Conservation (phyloP, 2,888 invertebrate species). For the Himalopsyche anomala region DNA sequence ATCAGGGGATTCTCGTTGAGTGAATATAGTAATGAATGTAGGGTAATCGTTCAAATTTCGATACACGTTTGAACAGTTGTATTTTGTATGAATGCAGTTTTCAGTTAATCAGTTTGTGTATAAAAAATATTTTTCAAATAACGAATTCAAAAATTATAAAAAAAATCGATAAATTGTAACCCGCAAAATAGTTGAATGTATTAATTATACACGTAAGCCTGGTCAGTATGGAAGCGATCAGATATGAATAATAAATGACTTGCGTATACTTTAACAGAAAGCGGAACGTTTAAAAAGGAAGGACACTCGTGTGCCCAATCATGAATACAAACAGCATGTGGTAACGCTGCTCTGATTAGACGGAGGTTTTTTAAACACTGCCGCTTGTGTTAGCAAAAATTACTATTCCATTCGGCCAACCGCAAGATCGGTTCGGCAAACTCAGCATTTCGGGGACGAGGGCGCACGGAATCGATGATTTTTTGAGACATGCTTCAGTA, state of each 20-base stretch:
- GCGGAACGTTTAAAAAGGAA: neutral
- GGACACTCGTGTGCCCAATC: slow-evolving; percentile 5
- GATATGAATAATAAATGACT: neutral
- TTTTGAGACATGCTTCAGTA: neutral
- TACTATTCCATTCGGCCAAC: slow-evolving; percentile 14
- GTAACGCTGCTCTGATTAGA: slow-evolving; percentile 14
- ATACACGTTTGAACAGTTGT: too few species aligned
- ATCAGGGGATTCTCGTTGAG: too few species aligned
- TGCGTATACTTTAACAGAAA: neutral
- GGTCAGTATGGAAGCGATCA: neutral
- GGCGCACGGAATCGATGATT: slow-evolving; percentile 1
- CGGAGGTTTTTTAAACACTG: slow-evolving; percentile 17
- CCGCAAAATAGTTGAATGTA: neutral
- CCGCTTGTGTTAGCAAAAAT: slow-evolving; percentile 1
- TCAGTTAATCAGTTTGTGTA: too few species aligned
- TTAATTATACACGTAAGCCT: neutral
- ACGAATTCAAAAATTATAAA: too few species aligned
- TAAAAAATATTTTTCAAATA: too few species aligned
- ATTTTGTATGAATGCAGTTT: too few species aligned
- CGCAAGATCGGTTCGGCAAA: slow-evolving; percentile 12
- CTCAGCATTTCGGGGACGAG: slow-evolving; percentile 4
- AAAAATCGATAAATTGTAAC: too few species aligned
- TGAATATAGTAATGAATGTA: too few species aligned
- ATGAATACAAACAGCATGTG: slow-evolving; percentile 22
- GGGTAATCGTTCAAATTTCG: too few species aligned